These are phyloP conservation scores for Acyrthosiphon pisum DNA, from an alignment of 1,140 invertebrate genomes.

Conservation along the genomic window DNA sequence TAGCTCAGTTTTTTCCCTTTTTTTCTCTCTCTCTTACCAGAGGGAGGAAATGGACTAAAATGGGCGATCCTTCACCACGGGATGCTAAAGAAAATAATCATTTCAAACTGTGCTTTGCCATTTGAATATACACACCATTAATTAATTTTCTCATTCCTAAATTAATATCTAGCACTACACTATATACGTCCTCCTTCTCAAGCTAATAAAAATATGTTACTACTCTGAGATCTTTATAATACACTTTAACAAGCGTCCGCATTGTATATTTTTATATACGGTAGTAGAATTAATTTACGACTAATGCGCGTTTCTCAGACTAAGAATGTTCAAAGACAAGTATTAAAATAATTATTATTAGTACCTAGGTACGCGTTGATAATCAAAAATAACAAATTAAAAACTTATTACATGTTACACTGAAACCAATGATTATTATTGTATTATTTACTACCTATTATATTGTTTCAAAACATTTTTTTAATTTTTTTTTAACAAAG, in stretches of 20 bases:
- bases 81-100: constrained; percentile 32
- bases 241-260: background rate
- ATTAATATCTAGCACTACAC: background rate
- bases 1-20: background rate
- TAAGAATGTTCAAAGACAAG: background rate
- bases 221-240: background rate
- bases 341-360: background rate
- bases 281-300: background rate
- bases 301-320: background rate
- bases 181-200: background rate
- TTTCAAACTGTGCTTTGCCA: background rate
- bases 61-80: constrained; percentile 24
- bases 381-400: background rate
- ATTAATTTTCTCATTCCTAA: constrained; percentile 9
- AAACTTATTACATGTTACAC: background rate
- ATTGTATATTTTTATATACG: background rate
- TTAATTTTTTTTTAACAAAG: background rate
- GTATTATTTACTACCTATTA: background rate
- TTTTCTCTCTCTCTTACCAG: background rate
- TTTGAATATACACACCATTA: constrained; percentile 28
- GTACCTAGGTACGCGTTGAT: background rate
- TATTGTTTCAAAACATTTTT: background rate
- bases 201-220: background rate
- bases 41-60: constrained; percentile 38
- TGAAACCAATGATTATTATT: background rate